These are phyloP conservation scores for Willisornis vidua DNA, from an alignment of 2,113 vertebrate species.

Conservation along the genomic window DNA sequence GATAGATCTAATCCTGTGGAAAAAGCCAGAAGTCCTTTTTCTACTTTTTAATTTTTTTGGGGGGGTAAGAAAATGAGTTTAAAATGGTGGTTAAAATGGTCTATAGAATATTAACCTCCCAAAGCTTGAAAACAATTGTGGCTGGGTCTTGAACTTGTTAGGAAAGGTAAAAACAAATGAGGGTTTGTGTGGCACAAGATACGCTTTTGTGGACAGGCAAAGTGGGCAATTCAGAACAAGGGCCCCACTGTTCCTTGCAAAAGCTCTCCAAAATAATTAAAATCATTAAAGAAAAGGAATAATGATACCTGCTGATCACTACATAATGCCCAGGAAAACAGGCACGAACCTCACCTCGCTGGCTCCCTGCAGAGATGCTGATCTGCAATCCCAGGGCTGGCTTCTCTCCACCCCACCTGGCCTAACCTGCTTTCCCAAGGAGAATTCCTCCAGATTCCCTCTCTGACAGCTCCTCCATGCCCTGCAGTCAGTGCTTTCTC, in stretches of 20 bases:
- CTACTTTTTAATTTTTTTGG: background rate
- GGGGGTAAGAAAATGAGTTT: background rate
- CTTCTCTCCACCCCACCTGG: background rate
- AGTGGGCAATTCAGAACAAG: background rate
- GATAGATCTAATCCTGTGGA: constrained; percentile 83
- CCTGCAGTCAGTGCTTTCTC: background rate
- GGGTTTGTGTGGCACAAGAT: background rate
- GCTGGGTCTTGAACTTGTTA: background rate
- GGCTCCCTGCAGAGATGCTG: background rate
- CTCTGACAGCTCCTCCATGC: background rate
- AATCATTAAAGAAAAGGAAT: background rate
- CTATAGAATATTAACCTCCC: background rate
- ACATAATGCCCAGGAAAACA: background rate
- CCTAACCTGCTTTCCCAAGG: background rate
- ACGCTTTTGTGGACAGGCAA: background rate
- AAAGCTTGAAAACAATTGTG: background rate
- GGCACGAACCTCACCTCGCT: background rate
- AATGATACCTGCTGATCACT: background rate
- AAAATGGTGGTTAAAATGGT: background rate
- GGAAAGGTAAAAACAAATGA: background rate
- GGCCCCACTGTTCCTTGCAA: accelerated
- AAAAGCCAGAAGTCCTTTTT: constrained; percentile 41
- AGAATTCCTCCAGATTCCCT: background rate
- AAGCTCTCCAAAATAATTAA: background rate
- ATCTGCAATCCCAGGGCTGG: background rate